Evolutionary conservation across 2,797 vertebrate species (phyloP).

Genomic region (Knipowitschia caucasica): DNA sequence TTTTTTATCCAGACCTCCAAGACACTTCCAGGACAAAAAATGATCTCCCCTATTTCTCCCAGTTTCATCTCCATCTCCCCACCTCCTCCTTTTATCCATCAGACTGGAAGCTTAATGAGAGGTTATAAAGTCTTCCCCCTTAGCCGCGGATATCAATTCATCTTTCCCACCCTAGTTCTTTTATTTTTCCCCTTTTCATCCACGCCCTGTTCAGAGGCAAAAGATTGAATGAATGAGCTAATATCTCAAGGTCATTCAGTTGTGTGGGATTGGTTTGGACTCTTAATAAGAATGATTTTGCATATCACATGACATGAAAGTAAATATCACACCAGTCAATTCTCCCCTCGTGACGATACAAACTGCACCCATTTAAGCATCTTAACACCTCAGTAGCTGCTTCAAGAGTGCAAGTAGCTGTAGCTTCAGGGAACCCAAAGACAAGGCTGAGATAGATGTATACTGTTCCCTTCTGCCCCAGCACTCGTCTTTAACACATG

Average conservation of each 20-base stretch:
- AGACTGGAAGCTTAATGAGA: conserved; percentile 59
- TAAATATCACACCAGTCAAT: no score
- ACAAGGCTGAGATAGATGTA: conserved; percentile 14
- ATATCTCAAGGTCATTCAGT: conserved; percentile 55
- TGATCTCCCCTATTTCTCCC: conserved; percentile 36
- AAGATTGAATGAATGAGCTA: conserved; percentile 46
- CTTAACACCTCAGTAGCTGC: conserved; percentile 13
- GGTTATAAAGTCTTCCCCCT: conserved; percentile 54
- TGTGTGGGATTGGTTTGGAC: conserved; percentile 27
- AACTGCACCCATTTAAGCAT: not conserved
- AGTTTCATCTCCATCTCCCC: conserved; percentile 40
- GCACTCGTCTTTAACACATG: conserved; percentile 39
- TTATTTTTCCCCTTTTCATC: conserved; percentile 55
- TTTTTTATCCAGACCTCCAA: conserved; percentile 27
- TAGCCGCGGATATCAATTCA: conserved; percentile 47
- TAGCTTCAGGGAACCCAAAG: conserved; percentile 31
- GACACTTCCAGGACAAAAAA: conserved; percentile 33
- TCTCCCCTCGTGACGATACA: conserved; percentile 6
- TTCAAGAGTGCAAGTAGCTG: conserved; percentile 12
- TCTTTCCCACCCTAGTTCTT: conserved; percentile 40
- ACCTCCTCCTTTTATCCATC: conserved; percentile 54
- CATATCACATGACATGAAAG: no score
- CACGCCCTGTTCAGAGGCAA: conserved; percentile 47
- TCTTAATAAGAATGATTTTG: not conserved
- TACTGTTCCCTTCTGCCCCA: conserved; percentile 19